Base-by-base conservation (phyloP, 1,140 invertebrate species). In the Catajapyx aquilonaris region DNA sequence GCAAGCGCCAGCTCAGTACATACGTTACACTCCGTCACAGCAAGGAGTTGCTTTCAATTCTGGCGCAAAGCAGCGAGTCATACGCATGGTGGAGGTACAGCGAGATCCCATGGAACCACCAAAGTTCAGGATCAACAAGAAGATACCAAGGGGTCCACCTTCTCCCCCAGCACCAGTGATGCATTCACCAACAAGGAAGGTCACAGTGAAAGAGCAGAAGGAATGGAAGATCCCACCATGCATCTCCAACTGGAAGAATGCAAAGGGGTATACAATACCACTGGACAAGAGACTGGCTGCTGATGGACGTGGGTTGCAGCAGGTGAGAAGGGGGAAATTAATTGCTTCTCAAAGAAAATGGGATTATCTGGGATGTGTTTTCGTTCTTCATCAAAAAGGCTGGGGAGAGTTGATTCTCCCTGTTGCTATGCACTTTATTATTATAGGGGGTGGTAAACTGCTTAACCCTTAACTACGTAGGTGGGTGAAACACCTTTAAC, bases 161-260 rank as follows among this genome's bases (percentile, higher is more conserved):
- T 97, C 93, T 4, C 95, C 95, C 0, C 95, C 94, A 15, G 91
- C 94, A 1, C 81, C 81, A 13, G 87, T 96, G 1, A 71, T 99
- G 59, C 94, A 98, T 62, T 97, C 91, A 0, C 95, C 95, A 0
- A 93, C 94, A 0, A 68, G 94, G 39, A 86, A 97, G 56, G 60
- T 94, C 0, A 95, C 93, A 4, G 90, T 93, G 0, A 95, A 96
- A 57, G 94, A 99, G 56, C 94, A 99, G 54, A 81, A 94, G 44
- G 93, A 99, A 58, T 99, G 95, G 95, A 97, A 97, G 61, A 96
- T 99, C 47, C 95, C 95, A 13, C 95, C 95, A 0, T 98, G 94
- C 52, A 95, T 99, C 44, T 94, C 87, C 10, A 98, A 99, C 52
- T 99, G 94, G 94, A 99, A 99, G 59, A 99, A 99, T 55, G 84